These are phyloP conservation scores for Gymnodraco acuticeps DNA, from an alignment of 2,797 vertebrate species.

Conservation along the genomic window DNA sequence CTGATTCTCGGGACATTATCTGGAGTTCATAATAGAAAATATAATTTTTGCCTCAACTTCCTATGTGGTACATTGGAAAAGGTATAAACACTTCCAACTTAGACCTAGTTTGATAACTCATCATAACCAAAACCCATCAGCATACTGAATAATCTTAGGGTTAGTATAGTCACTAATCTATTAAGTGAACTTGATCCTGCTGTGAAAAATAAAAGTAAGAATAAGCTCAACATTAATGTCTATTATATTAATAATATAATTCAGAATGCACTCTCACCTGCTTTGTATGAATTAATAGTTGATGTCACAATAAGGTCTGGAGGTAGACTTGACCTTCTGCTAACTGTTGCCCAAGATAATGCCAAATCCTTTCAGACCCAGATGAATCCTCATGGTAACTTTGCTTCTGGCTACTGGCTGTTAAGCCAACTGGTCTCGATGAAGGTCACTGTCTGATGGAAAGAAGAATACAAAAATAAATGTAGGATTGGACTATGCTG, in stretches of 20 bases:
- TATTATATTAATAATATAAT: neutral
- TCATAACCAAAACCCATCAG: neutral
- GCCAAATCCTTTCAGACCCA: neutral
- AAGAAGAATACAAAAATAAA: neutral
- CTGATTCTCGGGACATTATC: too few relatives aligned
- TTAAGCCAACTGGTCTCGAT: constrained; percentile 4
- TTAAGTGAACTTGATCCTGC: constrained; percentile 1
- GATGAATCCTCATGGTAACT: neutral
- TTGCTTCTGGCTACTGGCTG: neutral
- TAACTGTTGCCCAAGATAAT: neutral
- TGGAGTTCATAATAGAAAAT: too few relatives aligned
- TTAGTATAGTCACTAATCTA: neutral
- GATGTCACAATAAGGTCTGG: neutral
- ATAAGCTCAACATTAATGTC: neutral
- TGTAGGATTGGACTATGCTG: neutral
- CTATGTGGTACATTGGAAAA: neutral
- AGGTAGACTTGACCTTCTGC: neutral
- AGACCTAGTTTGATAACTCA: neutral
- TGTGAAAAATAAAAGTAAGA: neutral
- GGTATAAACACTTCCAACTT: neutral
- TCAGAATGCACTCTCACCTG: neutral
- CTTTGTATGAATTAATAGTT: neutral
- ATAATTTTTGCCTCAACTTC: neutral
- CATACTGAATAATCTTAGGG: neutral
- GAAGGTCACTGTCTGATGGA: neutral